Percentiles rank a stretch among this genome's conserved stretches.
phyloP scores from a whole-genome alignment of 2,113 vertebrate species.

The Cyanistes caeruleus region DNA sequence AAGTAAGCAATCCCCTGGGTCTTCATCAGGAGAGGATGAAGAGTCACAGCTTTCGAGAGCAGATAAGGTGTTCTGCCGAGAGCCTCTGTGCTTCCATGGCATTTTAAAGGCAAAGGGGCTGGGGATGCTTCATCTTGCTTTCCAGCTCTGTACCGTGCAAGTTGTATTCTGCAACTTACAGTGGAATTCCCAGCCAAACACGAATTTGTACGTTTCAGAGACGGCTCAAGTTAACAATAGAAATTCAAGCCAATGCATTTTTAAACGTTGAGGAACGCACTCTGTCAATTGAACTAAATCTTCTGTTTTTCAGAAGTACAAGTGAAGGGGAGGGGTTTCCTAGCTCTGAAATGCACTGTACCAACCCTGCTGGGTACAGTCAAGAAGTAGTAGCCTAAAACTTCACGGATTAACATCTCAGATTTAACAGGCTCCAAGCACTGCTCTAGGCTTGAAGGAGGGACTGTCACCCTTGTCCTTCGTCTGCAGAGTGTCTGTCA shows the following conservation, averaged over 20 bases:
- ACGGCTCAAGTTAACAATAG: background rate
- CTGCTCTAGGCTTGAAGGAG: background rate
- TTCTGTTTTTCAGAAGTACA: background rate
- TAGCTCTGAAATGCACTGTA: background rate
- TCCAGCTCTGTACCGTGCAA: background rate
- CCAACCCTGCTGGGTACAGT: background rate
- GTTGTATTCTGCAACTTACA: background rate
- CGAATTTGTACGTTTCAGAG: background rate
- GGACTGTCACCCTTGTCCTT: background rate
- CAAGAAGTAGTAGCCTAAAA: background rate
- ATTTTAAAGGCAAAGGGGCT: slow-evolving; percentile 72
- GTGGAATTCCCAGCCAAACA: background rate
- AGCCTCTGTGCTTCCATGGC: slow-evolving; percentile 41
- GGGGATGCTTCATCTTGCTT: slow-evolving; percentile 28
- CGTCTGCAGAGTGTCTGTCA: background rate
- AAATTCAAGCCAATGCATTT: background rate
- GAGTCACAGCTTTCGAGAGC: slow-evolving; percentile 47
- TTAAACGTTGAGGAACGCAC: background rate
- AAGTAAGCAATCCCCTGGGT: slow-evolving; percentile 59
- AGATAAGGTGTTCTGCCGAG: slow-evolving; percentile 54
- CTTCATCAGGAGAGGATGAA: slow-evolving; percentile 35
- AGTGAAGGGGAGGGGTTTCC: background rate
- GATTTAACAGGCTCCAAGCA: background rate
- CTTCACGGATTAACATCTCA: background rate
- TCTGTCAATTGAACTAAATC: background rate